These are phyloP conservation scores for Hydrotaea cyrtoneurina DNA, from an alignment of 2,888 invertebrate species.

Conservation along the genomic window DNA sequence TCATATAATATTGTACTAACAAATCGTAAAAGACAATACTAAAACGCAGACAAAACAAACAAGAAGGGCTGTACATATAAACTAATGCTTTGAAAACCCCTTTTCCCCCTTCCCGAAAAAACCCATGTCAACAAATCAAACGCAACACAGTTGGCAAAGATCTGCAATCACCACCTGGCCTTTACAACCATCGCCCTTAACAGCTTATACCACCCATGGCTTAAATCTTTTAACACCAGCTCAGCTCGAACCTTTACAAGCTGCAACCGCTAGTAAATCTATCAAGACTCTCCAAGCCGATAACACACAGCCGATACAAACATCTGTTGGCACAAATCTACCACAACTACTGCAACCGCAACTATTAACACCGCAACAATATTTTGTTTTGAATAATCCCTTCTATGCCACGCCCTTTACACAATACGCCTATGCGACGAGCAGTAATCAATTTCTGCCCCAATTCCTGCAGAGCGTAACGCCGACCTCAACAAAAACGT, in stretches of 20 bases:
- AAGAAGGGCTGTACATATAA: slow-evolving; percentile 70
- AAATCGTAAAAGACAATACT: slow-evolving; percentile 1
- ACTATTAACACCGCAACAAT: slow-evolving; percentile 50
- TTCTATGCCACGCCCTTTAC: slow-evolving; percentile 68
- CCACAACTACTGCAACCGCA: slow-evolving; percentile 41
- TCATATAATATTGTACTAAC: neutral
- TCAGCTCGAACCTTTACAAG: neutral
- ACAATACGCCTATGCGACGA: slow-evolving; percentile 61
- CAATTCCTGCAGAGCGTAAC: slow-evolving; percentile 46
- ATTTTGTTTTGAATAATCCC: slow-evolving; percentile 49
- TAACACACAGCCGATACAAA: neutral
- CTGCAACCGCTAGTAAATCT: neutral
- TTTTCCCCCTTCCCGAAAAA: slow-evolving; percentile 55
- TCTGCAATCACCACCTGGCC: slow-evolving; percentile 77
- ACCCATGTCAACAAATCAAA: slow-evolving; percentile 29
- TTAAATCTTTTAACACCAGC: slow-evolving; percentile 51
- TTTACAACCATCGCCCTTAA: slow-evolving; percentile 55
- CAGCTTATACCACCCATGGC: slow-evolving; percentile 43
- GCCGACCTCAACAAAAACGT: slow-evolving; percentile 2
- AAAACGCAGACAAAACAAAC: neutral
- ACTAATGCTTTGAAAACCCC: slow-evolving; percentile 69
- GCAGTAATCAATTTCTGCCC: slow-evolving; percentile 45
- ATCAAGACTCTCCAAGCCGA: slow-evolving; percentile 5
- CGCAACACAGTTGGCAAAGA: slow-evolving; percentile 49
- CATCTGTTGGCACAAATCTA: neutral